These are phyloP conservation scores for Physeter macrocephalus DNA, from an alignment of 2,113 vertebrate genomes.

Conservation along the genomic window DNA sequence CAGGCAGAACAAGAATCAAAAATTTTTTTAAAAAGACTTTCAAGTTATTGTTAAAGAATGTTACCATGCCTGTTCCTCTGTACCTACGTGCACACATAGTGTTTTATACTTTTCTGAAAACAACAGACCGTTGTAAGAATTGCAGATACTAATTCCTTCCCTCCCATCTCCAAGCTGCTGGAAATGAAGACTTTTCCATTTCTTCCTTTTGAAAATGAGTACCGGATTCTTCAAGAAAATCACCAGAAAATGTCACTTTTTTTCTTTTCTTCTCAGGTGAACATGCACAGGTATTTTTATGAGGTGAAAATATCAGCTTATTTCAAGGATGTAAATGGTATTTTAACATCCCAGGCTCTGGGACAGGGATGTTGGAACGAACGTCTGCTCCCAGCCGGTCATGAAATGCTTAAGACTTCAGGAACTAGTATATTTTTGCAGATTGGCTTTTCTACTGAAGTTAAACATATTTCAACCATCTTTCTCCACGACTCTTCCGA, in stretches of 20 bases:
- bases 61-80: background rate
- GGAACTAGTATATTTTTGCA: background rate
- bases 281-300: constrained; percentile 74
- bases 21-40: background rate
- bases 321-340: constrained; percentile 69
- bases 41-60: background rate
- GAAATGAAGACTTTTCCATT: constrained; percentile 67
- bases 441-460: background rate
- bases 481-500: background rate
- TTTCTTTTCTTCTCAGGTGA: constrained; percentile 76
- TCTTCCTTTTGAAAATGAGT: constrained; percentile 65
- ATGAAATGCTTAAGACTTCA: constrained; percentile 47
- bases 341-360: constrained; percentile 63
- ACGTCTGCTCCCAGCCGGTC: constrained; percentile 1
- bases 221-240: constrained; percentile 73
- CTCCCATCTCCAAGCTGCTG: constrained; percentile 20
- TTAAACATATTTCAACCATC: constrained; percentile 8
- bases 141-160: background rate
- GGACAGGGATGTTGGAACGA: background rate
- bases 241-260: constrained; percentile 75
- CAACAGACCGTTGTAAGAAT: background rate
- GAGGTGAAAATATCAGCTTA: constrained; percentile 84
- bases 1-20: background rate
- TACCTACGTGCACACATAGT: background rate
- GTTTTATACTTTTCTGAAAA: background rate